phyloP scores from a whole-genome alignment of 1,140 invertebrate species.

The Conus betulinus region DNA sequence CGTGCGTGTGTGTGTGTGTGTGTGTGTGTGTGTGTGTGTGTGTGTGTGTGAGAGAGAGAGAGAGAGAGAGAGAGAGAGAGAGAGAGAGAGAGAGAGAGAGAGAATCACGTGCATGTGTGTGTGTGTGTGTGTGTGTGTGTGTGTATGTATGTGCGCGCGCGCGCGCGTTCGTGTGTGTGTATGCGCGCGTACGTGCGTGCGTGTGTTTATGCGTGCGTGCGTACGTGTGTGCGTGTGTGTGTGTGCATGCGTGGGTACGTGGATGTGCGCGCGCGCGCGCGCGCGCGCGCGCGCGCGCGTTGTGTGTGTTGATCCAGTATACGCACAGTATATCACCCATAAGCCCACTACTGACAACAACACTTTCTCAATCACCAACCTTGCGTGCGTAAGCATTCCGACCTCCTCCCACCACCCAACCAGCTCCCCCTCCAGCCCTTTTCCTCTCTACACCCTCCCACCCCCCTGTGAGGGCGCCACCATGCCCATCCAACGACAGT shows the following conservation, averaged over 20 bases:
- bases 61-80: no score
- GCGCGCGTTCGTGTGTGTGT: constrained; percentile 4
- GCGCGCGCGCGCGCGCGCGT: neutral
- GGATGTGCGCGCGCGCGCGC: neutral
- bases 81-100: no score
- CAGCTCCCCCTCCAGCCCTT: neutral
- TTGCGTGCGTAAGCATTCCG: neutral
- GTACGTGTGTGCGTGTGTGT: constrained; percentile 13
- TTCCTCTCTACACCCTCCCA: neutral
- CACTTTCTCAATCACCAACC: neutral
- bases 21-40: no score
- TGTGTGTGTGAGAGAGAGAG: no score
- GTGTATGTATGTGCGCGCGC: neutral
- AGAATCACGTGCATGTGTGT: no score
- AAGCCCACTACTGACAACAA: neutral
- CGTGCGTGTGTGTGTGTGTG: no score
- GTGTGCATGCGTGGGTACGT: constrained; percentile 1
- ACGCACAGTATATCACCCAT: neutral
- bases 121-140: neutral
- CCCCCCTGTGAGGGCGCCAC: no score
- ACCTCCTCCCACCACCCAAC: neutral
- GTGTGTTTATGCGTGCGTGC: constrained; percentile 9
- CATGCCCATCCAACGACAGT: no score
- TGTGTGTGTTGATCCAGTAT: neutral
- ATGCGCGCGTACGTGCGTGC: neutral